A percentile compares a stretch with the other conserved stretches of the same genome.
These are phyloP conservation scores for Lacerta viridis DNA, from an alignment of 2,797 vertebrate genomes.

Conservation along the genomic window DNA sequence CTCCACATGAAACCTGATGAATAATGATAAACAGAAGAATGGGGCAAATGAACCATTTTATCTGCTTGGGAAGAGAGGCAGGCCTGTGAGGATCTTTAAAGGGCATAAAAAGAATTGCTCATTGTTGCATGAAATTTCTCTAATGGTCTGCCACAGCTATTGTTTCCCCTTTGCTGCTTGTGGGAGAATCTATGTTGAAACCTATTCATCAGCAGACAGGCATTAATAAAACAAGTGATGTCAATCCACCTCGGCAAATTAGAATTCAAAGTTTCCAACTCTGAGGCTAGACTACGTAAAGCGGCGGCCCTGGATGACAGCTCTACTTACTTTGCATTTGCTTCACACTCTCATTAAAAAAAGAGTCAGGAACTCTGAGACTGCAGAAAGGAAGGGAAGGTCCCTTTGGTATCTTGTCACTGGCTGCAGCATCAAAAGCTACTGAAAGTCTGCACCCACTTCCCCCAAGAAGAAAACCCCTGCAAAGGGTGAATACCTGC, in stretches of 20 bases:
- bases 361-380: neutral
- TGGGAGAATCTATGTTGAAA: neutral
- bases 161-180: constrained; percentile 14
- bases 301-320: neutral
- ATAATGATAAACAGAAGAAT: constrained; percentile 51
- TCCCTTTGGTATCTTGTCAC: neutral
- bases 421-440: neutral
- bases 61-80: constrained; percentile 32
- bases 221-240: neutral
- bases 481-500: neutral
- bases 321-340: neutral
- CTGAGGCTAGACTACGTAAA: neutral
- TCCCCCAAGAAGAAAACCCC: neutral
- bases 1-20: constrained; percentile 45
- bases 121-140: constrained; percentile 51
- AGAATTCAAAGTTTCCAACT: neutral
- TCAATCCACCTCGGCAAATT: neutral
- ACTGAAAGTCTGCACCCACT: neutral
- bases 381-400: neutral
- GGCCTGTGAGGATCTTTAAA: constrained; percentile 48
- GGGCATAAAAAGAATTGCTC: constrained; percentile 44
- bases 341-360: neutral
- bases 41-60: constrained; percentile 61
- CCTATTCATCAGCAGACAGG: neutral
- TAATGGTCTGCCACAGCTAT: constrained; percentile 4